Evolutionary conservation across 2,797 vertebrate species (phyloP).

Genomic region (Dallia pectoralis): DNA sequence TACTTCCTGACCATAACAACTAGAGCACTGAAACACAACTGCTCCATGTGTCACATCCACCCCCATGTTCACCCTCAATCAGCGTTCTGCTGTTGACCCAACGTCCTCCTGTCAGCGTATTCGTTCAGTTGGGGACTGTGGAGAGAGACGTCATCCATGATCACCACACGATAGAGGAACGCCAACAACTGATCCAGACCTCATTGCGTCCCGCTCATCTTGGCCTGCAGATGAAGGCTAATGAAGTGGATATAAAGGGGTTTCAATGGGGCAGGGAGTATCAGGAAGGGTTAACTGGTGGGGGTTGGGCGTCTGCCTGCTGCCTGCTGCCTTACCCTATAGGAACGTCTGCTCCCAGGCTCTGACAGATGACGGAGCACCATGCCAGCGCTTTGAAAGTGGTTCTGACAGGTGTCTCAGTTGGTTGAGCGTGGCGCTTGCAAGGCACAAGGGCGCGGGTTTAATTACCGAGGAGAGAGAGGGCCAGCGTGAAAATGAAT

Average conservation of each 20-base stretch:
- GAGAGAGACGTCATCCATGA: neutral
- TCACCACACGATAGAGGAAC: neutral
- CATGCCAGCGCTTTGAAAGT: constrained; percentile 36
- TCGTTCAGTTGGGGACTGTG: neutral
- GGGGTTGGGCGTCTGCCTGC: constrained; percentile 54
- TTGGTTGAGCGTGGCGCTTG: too few relatives aligned
- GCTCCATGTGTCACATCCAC: too few relatives aligned
- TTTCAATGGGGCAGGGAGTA: constrained; percentile 4
- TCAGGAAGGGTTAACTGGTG: constrained; percentile 7
- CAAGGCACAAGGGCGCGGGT: too few relatives aligned
- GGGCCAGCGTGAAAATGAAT: too few relatives aligned
- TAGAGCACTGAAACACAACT: neutral
- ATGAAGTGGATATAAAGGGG: constrained; percentile 36
- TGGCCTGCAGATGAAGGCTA: constrained; percentile 27
- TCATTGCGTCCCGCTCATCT: neutral
- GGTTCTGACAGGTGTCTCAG: too few relatives aligned
- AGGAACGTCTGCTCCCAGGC: constrained; percentile 71
- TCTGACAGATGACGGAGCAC: constrained; percentile 68
- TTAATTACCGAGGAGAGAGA: too few relatives aligned
- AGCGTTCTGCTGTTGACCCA: neutral
- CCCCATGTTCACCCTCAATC: neutral
- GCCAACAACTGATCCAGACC: neutral
- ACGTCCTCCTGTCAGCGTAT: neutral
- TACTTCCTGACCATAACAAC: neutral
- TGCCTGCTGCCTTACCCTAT: constrained; percentile 69